Base-by-base conservation (phyloP, 2,113 vertebrate genomes). In the Scophthalmus maximus region DNA sequence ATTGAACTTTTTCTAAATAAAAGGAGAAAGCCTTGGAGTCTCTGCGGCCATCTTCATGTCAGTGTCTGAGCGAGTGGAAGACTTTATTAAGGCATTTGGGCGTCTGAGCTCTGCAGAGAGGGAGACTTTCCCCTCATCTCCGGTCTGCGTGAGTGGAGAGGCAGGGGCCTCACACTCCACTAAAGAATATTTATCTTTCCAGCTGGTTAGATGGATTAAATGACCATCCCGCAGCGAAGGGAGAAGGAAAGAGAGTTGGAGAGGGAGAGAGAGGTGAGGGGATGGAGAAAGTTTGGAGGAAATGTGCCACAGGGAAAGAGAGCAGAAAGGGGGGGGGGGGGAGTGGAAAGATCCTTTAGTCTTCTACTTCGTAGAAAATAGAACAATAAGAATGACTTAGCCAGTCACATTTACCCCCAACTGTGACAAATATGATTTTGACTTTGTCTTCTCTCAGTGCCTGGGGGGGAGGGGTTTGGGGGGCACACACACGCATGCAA, bases 111-210 rank as follows among this genome's bases (percentile, higher is more conserved):
- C 72, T 26, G 62, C 52, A 56, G 68, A 83, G 81, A 82, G 67
- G 62, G 76, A 87, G 78, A 76, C 75, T 85, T 89, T 90, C 74
- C 77, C 87, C 89, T 83, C 84, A 88, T 88, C 86, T 91, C 86
- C 76, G 81, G 86, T 88, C 82, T 89, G 89, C 44, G 74, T 85
- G 86, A 87, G 82, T 65, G 68, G 78, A 88, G 86, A 88, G 66
- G 76, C 81, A 79, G 78, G 88, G 88, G 88, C 89, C 92, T 86
- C 90, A 81, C 85, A 84, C 88, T 89, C 83, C 85, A 79, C 88
- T 68, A 72, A 85, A 82, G 86, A 89, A 90, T 93, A 92, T 93
- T 93, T 93, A 92, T 92, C 90, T 93, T 93, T 92, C 91, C 91
- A 92, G 90, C 77, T 86, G 89, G 87, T 90, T 91, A 87, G 86